Percentiles rank a stretch among this genome's conserved stretches.
phyloP scores from a whole-genome alignment of 2,888 invertebrate species.

The Yponomeuta evonymella region DNA sequence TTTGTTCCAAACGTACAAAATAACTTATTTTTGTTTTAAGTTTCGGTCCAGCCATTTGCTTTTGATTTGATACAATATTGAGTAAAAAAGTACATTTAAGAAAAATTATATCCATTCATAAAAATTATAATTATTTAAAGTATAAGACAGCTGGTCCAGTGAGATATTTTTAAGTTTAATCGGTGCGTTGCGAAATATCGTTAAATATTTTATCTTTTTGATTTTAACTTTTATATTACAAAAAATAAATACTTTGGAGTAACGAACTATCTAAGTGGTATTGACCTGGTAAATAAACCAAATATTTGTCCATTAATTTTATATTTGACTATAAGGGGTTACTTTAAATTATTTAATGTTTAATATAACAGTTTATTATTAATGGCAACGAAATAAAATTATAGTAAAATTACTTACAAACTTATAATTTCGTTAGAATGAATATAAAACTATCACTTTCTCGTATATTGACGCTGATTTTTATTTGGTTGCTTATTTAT shows the following conservation, averaged over 20 bases:
- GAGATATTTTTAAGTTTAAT: slow-evolving; percentile 35
- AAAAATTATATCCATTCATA: not conserved
- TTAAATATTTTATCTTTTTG: slow-evolving; percentile 18
- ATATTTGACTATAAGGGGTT: slow-evolving; percentile 5
- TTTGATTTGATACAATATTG: slow-evolving; percentile 12
- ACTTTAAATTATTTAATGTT: slow-evolving; percentile 11
- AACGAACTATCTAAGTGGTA: not conserved
- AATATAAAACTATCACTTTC: not conserved
- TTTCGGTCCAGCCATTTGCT: slow-evolving; percentile 37
- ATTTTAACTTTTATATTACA: slow-evolving; percentile 16
- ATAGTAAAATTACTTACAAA: not conserved
- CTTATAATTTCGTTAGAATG: not conserved
- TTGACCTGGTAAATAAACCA: not conserved
- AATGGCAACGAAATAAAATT: not conserved
- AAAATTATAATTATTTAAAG: slow-evolving; percentile 19
- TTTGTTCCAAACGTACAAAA: not conserved
- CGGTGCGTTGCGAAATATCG: slow-evolving; percentile 19
- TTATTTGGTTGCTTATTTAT: slow-evolving; percentile 13
- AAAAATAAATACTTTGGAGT: slow-evolving; percentile 2
- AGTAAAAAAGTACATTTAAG: not conserved
- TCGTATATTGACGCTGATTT: slow-evolving; percentile 6
- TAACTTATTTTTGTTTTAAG: slow-evolving; percentile 21
- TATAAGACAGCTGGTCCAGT: slow-evolving; percentile 50
- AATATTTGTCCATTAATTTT: not conserved
- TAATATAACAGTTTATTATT: slow-evolving; percentile 6